Evolutionary conservation across 2,888 invertebrate species (phyloP).

Genomic region (Drymonia ruficornis): DNA sequence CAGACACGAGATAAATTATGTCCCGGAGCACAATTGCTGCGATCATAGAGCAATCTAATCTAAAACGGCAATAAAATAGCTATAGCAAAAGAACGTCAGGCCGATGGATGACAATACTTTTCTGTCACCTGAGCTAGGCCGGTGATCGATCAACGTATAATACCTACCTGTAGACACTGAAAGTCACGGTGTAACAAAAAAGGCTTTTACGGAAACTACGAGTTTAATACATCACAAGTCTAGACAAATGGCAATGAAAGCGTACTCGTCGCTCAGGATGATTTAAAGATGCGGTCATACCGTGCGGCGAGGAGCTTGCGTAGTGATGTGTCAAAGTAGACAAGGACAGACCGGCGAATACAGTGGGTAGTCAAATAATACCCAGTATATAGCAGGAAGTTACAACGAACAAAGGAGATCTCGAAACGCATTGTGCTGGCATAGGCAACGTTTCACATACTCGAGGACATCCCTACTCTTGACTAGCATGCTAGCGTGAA

Average conservation of each 20-base stretch:
- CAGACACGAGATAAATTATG: neutral
- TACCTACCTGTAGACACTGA: neutral
- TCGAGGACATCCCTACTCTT: neutral
- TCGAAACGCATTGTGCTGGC: neutral
- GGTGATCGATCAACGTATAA: conserved; percentile 21
- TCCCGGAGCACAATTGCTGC: neutral
- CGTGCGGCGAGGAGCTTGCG: neutral
- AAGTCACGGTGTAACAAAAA: neutral
- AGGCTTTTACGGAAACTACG: conserved; percentile 1
- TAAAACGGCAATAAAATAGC: neutral
- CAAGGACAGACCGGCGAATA: neutral
- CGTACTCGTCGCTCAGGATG: conserved; percentile 3
- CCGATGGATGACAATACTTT: conserved; percentile 9
- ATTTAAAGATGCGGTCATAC: neutral
- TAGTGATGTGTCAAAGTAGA: neutral
- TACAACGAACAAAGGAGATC: neutral
- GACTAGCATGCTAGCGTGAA: no score
- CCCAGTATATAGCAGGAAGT: neutral
- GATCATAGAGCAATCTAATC: neutral
- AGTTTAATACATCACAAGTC: conserved; percentile 2
- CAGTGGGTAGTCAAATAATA: neutral
- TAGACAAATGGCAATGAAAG: conserved; percentile 8
- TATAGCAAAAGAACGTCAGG: neutral
- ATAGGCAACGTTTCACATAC: neutral
- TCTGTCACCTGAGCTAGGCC: conserved; percentile 22